These are phyloP conservation scores for Phacellophora camtschatica DNA, from an alignment of 30 jellyfish, hydroid and myxozoan genomes.

Conservation along the genomic window DNA sequence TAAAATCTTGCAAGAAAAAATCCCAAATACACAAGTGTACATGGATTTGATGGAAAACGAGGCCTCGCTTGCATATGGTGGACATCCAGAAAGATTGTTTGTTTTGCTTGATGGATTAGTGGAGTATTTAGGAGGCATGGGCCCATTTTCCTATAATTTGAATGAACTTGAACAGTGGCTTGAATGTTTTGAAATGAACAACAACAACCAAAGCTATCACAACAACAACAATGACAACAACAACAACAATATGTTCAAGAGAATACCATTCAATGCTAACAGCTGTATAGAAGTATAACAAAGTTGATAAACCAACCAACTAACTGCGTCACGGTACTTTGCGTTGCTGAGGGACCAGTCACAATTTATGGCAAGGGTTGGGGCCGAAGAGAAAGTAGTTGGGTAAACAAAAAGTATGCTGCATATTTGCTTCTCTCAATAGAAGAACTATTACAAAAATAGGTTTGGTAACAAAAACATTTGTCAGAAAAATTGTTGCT, in stretches of 20 bases:
- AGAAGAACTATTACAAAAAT: too few species aligned
- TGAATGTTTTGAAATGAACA: neutral
- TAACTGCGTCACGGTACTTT: too few species aligned
- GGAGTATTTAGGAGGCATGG: constrained; percentile 68
- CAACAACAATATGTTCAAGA: neutral
- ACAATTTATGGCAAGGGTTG: too few species aligned
- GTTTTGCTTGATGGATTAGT: constrained; percentile 61
- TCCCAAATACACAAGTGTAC: constrained; percentile 39
- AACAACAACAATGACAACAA: constrained; percentile 11
- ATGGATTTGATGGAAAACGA: constrained; percentile 45
- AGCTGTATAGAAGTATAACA: too few species aligned
- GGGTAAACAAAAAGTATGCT: too few species aligned
- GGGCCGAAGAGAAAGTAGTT: too few species aligned
- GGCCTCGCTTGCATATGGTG: constrained; percentile 67
- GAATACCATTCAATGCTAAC: too few species aligned
- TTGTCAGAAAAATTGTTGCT: too few species aligned
- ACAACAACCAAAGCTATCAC: neutral
- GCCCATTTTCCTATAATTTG: constrained; percentile 58
- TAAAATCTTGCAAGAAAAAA: neutral
- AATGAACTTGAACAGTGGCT: constrained; percentile 63
- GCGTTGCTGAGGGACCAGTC: too few species aligned
- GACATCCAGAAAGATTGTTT: constrained; percentile 70
- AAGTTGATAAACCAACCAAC: too few species aligned
- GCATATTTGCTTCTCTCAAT: too few species aligned
- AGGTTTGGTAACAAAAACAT: too few species aligned